These are phyloP conservation scores for Mystacides longicornis DNA, from an alignment of 2,888 invertebrate species.

Conservation along the genomic window DNA sequence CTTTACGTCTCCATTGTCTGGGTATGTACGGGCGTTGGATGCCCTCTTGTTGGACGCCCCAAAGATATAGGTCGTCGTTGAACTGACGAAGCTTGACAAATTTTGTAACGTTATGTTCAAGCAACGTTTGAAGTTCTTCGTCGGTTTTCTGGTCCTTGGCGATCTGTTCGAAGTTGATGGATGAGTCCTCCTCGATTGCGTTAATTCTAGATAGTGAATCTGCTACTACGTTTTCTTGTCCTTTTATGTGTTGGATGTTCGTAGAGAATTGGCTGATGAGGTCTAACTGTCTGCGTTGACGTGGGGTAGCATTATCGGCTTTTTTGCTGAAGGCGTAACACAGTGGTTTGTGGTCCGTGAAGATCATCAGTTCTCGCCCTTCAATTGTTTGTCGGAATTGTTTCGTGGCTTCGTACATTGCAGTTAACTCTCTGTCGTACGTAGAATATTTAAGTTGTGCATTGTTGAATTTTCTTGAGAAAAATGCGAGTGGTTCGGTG, in stretches of 20 bases:
- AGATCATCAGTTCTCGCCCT: constrained; percentile 30
- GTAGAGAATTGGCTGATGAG: constrained; percentile 33
- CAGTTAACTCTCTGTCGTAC: constrained; percentile 35
- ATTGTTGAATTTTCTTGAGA: constrained; percentile 31
- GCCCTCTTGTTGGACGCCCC: background rate
- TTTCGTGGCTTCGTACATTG: constrained; percentile 32
- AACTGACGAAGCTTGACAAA: background rate
- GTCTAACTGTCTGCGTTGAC: constrained; percentile 32
- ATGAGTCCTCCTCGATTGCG: background rate
- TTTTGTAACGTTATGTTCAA: background rate
- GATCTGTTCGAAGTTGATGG: background rate
- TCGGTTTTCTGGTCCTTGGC: background rate
- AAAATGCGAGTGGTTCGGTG: constrained; percentile 34
- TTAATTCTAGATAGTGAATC: constrained; percentile 30
- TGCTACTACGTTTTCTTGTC: constrained; percentile 31
- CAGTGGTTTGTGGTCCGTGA: constrained; percentile 34
- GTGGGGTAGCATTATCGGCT: constrained; percentile 30
- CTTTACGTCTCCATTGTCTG: background rate
- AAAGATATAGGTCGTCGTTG: background rate
- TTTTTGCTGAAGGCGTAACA: constrained; percentile 30
- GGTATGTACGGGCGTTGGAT: background rate
- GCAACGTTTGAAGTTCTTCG: background rate
- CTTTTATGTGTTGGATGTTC: constrained; percentile 31
- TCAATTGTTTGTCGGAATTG: constrained; percentile 34
- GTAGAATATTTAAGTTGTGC: constrained; percentile 32